Evolutionary conservation across 2,888 invertebrate genomes (phyloP).

Genomic region (Adelphocoris suturalis): DNA sequence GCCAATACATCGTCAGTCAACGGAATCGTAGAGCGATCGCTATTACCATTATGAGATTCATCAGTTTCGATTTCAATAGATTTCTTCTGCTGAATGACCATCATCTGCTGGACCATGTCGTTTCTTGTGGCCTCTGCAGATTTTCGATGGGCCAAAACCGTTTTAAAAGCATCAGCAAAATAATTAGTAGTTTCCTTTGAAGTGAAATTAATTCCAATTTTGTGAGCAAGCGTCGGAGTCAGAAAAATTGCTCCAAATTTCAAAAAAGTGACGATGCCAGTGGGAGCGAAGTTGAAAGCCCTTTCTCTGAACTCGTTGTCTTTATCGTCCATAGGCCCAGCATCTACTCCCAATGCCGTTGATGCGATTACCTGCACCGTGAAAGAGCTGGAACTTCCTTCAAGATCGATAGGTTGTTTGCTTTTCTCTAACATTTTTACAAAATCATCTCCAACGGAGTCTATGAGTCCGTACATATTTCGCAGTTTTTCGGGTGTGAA

Average conservation of each 20-base stretch:
- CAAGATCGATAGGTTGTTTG: background rate
- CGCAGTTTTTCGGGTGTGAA: conserved; percentile 51
- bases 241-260: conserved; percentile 23
- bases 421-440: background rate
- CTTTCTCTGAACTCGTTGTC: conserved; percentile 18
- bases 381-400: background rate
- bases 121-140: background rate
- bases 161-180: conserved; percentile 38
- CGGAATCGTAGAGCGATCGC: background rate
- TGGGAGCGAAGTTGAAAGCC: background rate
- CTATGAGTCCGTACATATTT: conserved; percentile 29
- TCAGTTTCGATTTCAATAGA: conserved; percentile 41
- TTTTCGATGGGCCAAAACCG: conserved; percentile 10
- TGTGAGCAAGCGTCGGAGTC: conserved; percentile 28
- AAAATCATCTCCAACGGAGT: conserved; percentile 28
- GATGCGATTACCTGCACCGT: background rate
- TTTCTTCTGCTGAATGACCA: conserved; percentile 58
- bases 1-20: conserved; percentile 66
- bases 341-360: conserved; percentile 38
- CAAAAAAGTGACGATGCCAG: background rate
- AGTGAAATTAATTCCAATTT: conserved; percentile 38
- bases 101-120: conserved; percentile 69
- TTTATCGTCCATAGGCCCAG: background rate
- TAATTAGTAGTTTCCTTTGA: background rate
- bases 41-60: background rate